Percentiles rank a stretch among this genome's conserved stretches.
Conservation (phyloP, 2,113 vertebrate genomes). For the Microtus pennsylvanicus region DNA sequence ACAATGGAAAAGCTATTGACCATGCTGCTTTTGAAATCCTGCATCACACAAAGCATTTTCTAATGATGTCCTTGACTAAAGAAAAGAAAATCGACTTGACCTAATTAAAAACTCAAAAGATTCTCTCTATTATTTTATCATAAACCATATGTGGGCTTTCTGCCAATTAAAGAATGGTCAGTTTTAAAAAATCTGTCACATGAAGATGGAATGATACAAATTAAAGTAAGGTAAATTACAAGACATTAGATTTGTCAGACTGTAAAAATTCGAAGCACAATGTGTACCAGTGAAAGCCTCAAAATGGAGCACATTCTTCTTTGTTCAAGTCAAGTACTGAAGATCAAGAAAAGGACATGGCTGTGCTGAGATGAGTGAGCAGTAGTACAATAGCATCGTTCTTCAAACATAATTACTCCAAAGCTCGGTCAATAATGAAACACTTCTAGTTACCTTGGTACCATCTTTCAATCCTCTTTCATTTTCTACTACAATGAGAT, state of each 20-base stretch:
- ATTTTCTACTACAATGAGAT: slow-evolving; percentile 60
- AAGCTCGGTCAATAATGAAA: slow-evolving; percentile 62
- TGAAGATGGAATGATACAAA: slow-evolving; percentile 77
- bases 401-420: slow-evolving; percentile 68
- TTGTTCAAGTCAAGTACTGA: slow-evolving; percentile 38
- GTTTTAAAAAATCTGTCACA: slow-evolving; percentile 56
- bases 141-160: slow-evolving; percentile 68
- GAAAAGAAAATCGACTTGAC: slow-evolving; percentile 78
- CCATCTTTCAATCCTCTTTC: slow-evolving; percentile 14
- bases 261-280: slow-evolving; percentile 67
- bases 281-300: slow-evolving; percentile 42
- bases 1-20: slow-evolving; percentile 67
- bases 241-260: slow-evolving; percentile 63
- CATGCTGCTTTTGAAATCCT: slow-evolving; percentile 62
- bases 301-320: slow-evolving; percentile 57
- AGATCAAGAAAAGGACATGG: slow-evolving; percentile 49
- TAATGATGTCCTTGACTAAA: slow-evolving; percentile 63
- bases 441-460: slow-evolving; percentile 47
- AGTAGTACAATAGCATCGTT: not conserved
- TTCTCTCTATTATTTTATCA: slow-evolving; percentile 73
- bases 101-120: slow-evolving; percentile 76
- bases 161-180: slow-evolving; percentile 73
- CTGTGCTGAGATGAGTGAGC: slow-evolving; percentile 7
- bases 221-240: slow-evolving; percentile 60
- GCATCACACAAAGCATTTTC: slow-evolving; percentile 61